These are phyloP conservation scores for Taurulus bubalis DNA, from an alignment of 2,113 vertebrate genomes.

Conservation along the genomic window DNA sequence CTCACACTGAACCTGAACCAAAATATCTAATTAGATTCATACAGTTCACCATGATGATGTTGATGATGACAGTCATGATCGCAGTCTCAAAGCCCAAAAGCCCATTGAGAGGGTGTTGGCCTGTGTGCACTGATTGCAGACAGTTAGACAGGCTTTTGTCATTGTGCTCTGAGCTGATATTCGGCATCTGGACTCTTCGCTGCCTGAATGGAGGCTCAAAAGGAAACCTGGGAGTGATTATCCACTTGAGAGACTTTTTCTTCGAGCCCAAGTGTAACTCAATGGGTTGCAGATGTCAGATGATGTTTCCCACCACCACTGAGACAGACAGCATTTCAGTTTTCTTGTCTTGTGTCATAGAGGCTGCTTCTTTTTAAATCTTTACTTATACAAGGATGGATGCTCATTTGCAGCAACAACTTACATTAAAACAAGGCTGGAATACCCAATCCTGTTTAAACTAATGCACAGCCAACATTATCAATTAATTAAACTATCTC, in stretches of 20 bases:
- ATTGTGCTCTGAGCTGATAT: neutral
- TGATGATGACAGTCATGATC: neutral
- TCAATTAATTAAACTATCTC: neutral
- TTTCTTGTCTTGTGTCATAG: neutral
- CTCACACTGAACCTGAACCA: slow-evolving; percentile 90
- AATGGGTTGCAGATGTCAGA: slow-evolving; percentile 45
- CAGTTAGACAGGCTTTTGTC: slow-evolving; percentile 14
- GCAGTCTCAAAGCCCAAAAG: neutral
- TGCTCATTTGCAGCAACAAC: neutral
- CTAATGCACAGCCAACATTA: neutral
- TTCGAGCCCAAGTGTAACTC: slow-evolving; percentile 16
- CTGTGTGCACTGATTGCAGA: neutral
- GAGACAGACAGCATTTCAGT: neutral
- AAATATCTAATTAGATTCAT: neutral
- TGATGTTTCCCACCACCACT: slow-evolving; percentile 8
- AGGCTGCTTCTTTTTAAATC: neutral
- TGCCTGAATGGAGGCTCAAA: slow-evolving; percentile 19
- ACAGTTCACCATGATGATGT: neutral
- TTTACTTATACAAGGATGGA: neutral
- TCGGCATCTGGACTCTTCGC: slow-evolving; percentile 45
- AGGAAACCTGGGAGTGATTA: slow-evolving; percentile 43
- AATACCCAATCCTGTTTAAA: too few relatives aligned
- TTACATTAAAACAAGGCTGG: too few relatives aligned
- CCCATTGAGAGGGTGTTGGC: neutral
- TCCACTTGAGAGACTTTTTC: slow-evolving; percentile 11